Conservation (phyloP, 2,113 vertebrate genomes). For the Tragelaphus imberbis region DNA sequence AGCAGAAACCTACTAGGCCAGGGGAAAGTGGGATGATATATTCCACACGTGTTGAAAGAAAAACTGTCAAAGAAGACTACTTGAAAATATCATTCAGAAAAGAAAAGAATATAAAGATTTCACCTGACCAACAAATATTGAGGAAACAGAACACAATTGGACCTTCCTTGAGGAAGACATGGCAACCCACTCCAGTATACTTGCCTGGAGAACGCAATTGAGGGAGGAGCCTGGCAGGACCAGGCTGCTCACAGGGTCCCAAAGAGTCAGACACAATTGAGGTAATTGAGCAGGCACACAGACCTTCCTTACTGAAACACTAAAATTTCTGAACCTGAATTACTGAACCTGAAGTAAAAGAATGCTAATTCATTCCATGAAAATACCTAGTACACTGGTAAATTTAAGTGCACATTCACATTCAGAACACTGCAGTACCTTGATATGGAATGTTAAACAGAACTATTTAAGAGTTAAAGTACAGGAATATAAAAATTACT, state of each 20-base stretch:
- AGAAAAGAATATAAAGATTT: background rate
- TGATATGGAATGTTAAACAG: background rate
- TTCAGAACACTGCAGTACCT: background rate
- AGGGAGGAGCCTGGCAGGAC: accelerated
- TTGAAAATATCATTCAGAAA: background rate
- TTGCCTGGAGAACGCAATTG: background rate
- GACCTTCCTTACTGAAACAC: background rate
- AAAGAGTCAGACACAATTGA: too few species aligned
- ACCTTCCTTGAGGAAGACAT: background rate
- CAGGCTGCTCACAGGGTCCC: too few species aligned
- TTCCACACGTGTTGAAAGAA: background rate
- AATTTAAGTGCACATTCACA: background rate
- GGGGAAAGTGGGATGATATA: background rate
- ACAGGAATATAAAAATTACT: background rate
- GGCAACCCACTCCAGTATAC: background rate
- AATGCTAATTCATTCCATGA: background rate
- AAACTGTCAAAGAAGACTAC: background rate
- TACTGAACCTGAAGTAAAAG: background rate
- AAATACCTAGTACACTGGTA: background rate
- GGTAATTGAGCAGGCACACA: too few species aligned
- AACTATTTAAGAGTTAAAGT: background rate
- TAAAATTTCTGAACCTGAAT: too few species aligned
- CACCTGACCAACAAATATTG: background rate
- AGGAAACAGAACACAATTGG: background rate
- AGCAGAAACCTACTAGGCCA: background rate